Conservation (phyloP, 2,888 invertebrate genomes). For the Venustoraphidia nigricollis region DNA sequence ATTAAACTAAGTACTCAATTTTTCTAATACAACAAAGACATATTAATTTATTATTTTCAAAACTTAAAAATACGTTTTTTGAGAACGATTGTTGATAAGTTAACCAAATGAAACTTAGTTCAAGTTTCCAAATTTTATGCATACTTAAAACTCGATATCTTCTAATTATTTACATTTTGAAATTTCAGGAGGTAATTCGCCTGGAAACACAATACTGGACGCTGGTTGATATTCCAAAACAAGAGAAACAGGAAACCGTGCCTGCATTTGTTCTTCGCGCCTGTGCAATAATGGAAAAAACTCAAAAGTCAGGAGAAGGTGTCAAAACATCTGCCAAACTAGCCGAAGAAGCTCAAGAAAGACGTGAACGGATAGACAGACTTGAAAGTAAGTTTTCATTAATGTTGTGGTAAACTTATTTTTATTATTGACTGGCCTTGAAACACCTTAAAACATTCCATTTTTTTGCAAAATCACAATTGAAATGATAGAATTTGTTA, state of each 20-base stretch:
- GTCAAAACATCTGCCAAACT: slow-evolving; percentile 72
- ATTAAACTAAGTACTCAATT: too few relatives aligned
- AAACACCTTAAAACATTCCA: too few relatives aligned
- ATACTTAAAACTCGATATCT: too few relatives aligned
- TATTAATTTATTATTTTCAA: neutral
- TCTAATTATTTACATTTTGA: too few relatives aligned
- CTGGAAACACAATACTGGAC: slow-evolving; percentile 91
- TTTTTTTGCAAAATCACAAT: too few relatives aligned
- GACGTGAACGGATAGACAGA: slow-evolving; percentile 70
- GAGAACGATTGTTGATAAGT: neutral
- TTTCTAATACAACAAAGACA: too few relatives aligned
- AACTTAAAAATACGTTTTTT: neutral
- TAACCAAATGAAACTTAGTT: too few relatives aligned
- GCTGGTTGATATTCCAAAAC: slow-evolving; percentile 80
- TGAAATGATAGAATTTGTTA: too few relatives aligned
- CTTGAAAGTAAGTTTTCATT: slow-evolving; percentile 50
- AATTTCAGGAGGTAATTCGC: slow-evolving; percentile 68
- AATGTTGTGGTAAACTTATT: too few relatives aligned
- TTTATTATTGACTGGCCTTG: too few relatives aligned
- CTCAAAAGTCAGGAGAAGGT: slow-evolving; percentile 77
- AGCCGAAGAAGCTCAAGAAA: slow-evolving; percentile 75
- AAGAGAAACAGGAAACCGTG: slow-evolving; percentile 88
- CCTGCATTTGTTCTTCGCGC: slow-evolving; percentile 82
- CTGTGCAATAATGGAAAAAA: slow-evolving; percentile 83
- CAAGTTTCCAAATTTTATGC: too few relatives aligned